phyloP scores from a whole-genome alignment of 64 coral and sea anemone species.

The Pocillopora damicornis region DNA sequence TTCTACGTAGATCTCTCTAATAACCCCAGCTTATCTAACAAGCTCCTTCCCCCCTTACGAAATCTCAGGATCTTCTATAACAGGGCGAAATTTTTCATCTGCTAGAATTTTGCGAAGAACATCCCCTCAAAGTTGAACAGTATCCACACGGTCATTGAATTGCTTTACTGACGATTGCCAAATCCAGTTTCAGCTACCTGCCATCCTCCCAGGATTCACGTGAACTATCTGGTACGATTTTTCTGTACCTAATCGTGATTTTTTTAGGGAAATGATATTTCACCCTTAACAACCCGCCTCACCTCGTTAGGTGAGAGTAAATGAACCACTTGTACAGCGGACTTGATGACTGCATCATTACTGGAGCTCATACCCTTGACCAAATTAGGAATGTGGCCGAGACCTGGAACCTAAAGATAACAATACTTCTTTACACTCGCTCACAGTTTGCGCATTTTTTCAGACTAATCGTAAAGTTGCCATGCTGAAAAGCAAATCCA shows the following conservation, averaged over 20 bases:
- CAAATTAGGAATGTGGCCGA: slow-evolving; percentile 85
- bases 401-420: slow-evolving; percentile 68
- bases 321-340: slow-evolving; percentile 84
- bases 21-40: too few species aligned
- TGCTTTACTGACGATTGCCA: too few species aligned
- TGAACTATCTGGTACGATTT: too few species aligned
- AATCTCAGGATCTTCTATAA: too few species aligned
- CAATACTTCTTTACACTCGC: neutral
- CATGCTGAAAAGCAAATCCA: too few species aligned
- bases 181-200: neutral
- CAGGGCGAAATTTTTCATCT: too few species aligned
- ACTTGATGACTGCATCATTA: slow-evolving; percentile 83
- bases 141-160: too few species aligned
- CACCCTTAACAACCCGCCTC: neutral
- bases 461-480: neutral
- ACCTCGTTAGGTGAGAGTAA: slow-evolving; percentile 86
- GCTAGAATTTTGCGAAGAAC: too few species aligned
- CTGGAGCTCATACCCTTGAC: slow-evolving; percentile 85
- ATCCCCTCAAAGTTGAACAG: too few species aligned
- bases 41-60: too few species aligned
- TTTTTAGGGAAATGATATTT: neutral
- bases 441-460: neutral
- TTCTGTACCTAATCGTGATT: neutral
- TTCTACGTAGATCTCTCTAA: too few species aligned
- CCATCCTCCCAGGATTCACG: too few species aligned